A percentile compares a stretch with the other conserved stretches of the same genome.
phyloP scores from a whole-genome alignment of 2,113 vertebrate species.

The Lophotis ruficrista region DNA sequence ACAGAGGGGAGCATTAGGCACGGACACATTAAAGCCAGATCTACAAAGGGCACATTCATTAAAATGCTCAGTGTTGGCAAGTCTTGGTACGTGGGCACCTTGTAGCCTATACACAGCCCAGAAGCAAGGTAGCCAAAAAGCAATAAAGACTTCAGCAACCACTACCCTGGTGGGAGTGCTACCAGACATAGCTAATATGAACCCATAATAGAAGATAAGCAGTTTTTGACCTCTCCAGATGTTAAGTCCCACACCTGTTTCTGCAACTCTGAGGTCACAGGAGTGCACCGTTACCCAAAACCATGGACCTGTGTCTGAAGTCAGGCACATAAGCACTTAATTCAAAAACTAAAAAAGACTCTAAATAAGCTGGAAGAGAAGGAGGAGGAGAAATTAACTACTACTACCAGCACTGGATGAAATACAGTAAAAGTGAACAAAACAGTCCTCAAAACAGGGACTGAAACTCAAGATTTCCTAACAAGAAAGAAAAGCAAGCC shows the following conservation, averaged over 20 bases:
- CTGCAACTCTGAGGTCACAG: neutral
- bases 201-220: neutral
- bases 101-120: neutral
- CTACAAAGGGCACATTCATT: neutral
- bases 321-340: neutral
- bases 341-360: neutral
- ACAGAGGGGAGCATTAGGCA: neutral
- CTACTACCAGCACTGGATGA: neutral
- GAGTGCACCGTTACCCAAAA: neutral
- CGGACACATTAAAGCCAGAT: neutral
- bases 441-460: neutral
- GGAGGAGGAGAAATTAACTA: neutral
- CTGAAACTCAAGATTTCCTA: neutral
- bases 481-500: neutral
- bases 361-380: neutral
- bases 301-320: neutral
- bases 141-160: neutral
- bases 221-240: neutral
- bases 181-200: neutral
- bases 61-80: neutral
- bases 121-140: neutral
- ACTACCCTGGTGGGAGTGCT: neutral
- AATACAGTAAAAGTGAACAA: neutral
- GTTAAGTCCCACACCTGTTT: neutral
- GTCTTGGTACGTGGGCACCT: neutral